These are phyloP conservation scores for Ceratina japonica DNA, from an alignment of 1,140 invertebrate genomes.

Conservation along the genomic window DNA sequence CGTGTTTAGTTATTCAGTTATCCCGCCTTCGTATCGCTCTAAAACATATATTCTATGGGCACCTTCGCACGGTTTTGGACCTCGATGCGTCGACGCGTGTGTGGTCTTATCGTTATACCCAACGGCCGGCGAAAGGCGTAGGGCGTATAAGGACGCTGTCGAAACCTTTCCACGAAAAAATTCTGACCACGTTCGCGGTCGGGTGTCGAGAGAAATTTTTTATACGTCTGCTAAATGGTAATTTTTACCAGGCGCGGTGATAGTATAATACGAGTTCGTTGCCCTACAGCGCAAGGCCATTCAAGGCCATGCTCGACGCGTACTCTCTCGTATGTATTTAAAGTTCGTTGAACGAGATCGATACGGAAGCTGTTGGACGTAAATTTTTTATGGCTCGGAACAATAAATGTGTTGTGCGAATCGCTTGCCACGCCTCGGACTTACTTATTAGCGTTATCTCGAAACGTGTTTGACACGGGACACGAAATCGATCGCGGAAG, in stretches of 20 bases:
- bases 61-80: no score
- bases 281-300: neutral
- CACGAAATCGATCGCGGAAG: constrained; percentile 17
- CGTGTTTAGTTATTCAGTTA: constrained; percentile 9
- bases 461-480: constrained; percentile 3
- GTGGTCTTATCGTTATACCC: constrained; percentile 48
- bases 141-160: constrained; percentile 40
- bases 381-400: neutral
- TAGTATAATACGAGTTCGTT: neutral
- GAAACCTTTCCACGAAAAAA: constrained; percentile 10
- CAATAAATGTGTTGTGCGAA: no score
- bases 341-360: constrained; percentile 13
- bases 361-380: neutral
- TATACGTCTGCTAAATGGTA: constrained; percentile 6
- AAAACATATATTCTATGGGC: no score
- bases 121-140: constrained; percentile 1
- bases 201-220: neutral
- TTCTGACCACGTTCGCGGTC: neutral
- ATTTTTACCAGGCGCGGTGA: constrained; percentile 5
- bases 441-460: constrained; percentile 23
- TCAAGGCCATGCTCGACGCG: neutral
- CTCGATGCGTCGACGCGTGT: constrained; percentile 23
- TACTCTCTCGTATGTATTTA: no score
- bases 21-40: constrained; percentile 16
- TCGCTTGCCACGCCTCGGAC: neutral